Conservation (phyloP, 2,113 vertebrate genomes). For the Hipposideros armiger region DNA sequence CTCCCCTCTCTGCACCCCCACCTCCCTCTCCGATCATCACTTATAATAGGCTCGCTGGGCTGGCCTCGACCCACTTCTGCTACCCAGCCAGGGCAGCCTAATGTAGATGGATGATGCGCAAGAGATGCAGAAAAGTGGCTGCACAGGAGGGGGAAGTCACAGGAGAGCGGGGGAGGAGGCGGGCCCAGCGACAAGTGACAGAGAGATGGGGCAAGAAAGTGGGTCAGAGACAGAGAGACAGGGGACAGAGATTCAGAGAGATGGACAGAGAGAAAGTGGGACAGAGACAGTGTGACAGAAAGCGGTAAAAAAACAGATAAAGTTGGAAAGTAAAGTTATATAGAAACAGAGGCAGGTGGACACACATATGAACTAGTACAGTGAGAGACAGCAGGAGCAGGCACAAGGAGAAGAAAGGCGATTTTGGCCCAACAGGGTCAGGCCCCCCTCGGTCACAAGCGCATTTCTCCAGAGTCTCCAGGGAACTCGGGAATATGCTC, state of each 20-base stretch:
- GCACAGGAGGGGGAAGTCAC: background rate
- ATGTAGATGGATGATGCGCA: constrained; percentile 73
- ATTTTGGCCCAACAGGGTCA: background rate
- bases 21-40: constrained; percentile 81
- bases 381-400: background rate
- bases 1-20: constrained; percentile 53
- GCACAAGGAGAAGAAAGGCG: background rate
- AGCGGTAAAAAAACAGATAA: background rate
- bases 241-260: background rate
- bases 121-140: background rate
- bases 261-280: background rate
- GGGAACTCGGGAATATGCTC: background rate
- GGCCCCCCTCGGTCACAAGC: background rate
- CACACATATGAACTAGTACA: background rate
- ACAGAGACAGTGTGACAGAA: background rate
- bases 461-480: background rate
- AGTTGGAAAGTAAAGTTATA: background rate
- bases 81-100: constrained; percentile 69
- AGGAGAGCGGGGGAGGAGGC: background rate
- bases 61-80: constrained; percentile 80
- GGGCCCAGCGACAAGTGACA: background rate
- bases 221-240: constrained; percentile 25
- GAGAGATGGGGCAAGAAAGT: constrained; percentile 61
- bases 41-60: constrained; percentile 76
- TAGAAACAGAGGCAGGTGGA: background rate